Percentiles rank a stretch among this genome's conserved stretches.
phyloP scores from a whole-genome alignment of 2,797 vertebrate genomes.

The Gallinago nigripennis region DNA sequence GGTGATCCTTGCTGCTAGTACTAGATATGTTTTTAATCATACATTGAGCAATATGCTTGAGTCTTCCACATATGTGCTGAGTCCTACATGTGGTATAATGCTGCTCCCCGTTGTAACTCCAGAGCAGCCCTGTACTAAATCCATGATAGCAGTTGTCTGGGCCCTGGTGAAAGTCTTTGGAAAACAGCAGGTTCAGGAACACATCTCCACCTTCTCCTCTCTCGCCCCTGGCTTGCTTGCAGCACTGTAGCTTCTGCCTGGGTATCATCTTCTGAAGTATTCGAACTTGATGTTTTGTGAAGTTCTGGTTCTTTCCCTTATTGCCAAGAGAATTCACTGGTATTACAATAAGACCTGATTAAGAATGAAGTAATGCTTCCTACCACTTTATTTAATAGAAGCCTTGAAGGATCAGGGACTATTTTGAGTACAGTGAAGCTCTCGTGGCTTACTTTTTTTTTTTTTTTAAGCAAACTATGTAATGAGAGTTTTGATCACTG shows the following conservation, averaged over 20 bases:
- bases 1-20: background rate
- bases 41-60: background rate
- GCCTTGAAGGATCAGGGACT: background rate
- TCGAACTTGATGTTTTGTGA: background rate
- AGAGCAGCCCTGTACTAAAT: background rate
- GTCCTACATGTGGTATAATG: background rate
- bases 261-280: background rate
- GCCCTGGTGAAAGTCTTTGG: background rate
- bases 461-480: background rate
- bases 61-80: rapidly evolving
- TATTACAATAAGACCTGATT: background rate
- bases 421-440: background rate
- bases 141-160: background rate
- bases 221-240: background rate
- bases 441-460: background rate
- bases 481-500: background rate
- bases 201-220: background rate
- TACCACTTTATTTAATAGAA: background rate
- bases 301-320: background rate
- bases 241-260: background rate
- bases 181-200: background rate
- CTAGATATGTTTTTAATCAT: background rate
- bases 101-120: background rate
- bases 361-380: background rate
- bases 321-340: background rate